Base-by-base conservation (phyloP, 1,140 invertebrate species). In the Drosophila repletoides region DNA sequence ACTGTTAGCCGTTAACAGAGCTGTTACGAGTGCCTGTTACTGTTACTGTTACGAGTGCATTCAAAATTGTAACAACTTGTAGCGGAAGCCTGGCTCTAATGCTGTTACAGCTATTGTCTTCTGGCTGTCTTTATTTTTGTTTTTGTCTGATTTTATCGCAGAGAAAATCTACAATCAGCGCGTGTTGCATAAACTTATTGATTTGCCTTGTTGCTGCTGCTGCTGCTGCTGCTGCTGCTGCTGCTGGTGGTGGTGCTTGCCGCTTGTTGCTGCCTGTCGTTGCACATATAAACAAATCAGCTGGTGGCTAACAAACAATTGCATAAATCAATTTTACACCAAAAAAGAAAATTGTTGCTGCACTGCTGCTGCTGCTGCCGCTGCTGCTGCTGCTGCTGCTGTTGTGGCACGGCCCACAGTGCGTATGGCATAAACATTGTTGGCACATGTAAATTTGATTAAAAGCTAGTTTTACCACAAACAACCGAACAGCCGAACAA, bases 291-390 rank as follows among this genome's bases (percentile, higher is more conserved):
- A 83, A 84, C 79, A 84, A 83, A 83, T 83, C 79, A 84, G 80
- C 64, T 74, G 70, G 60, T 79, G 75, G 64, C 61, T 40, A 79
- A 64, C 80, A 86, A 58, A 83, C 79, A 83, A 83, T 86, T 86
- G 81, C 80, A 86, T 86, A 86, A 86, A 86, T 86, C 80, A 86
- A 87, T 86, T 86, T 86, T 53, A 66, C 80, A 80, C 71, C 40
- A 24, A 22, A 72, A 55, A 51, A 60, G 10, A 58, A 19, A 10
- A 17, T 22, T 12, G 40, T 68, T 36, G 51, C 40, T 64, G 64
- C 68, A 31, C 22, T 58, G 21, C 12, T 24, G 21, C 48, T 43
- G 49, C 34, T 38, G 48, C 22, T 40, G 53, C 3, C 53, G 65
- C 41, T 58, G 28, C 3, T 49, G 56, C 22, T 10, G 56, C 34